Percentiles rank a stretch among this genome's conserved stretches.
phyloP scores from a whole-genome alignment of 1,140 invertebrate genomes.

The Cydia pomonella region DNA sequence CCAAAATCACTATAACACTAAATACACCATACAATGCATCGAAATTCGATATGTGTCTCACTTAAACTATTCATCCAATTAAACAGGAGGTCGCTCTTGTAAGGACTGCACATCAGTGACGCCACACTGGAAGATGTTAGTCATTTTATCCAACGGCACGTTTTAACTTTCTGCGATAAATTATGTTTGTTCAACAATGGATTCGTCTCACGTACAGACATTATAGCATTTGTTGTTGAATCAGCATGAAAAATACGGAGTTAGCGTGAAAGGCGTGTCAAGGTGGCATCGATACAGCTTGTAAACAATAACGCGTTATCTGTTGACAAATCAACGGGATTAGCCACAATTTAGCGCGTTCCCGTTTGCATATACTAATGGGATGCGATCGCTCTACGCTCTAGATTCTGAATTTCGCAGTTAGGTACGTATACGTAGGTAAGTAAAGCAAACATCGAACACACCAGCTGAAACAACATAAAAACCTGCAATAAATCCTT shows the following conservation, averaged over 20 bases:
- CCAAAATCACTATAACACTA: conserved; percentile 2
- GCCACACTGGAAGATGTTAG: neutral
- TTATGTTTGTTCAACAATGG: conserved; percentile 67
- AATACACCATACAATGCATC: neutral
- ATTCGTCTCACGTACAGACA: conserved; percentile 66
- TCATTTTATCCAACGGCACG: conserved; percentile 42
- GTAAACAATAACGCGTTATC: neutral
- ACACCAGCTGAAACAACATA: too few relatives aligned
- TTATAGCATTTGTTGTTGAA: conserved; percentile 36
- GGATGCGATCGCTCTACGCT: too few relatives aligned
- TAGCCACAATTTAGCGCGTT: neutral
- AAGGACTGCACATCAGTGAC: neutral
- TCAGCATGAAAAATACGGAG: conserved; percentile 33
- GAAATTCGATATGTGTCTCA: neutral
- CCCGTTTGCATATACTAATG: too few relatives aligned
- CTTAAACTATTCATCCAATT: neutral
- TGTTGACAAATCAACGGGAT: neutral
- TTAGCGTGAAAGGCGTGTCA: conserved; percentile 22
- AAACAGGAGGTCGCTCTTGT: neutral
- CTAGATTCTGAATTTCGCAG: too few relatives aligned
- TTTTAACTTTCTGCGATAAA: conserved; percentile 64
- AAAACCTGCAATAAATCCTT: too few relatives aligned
- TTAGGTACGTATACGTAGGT: too few relatives aligned
- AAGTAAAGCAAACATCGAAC: too few relatives aligned
- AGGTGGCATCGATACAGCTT: neutral